Evolutionary conservation across 2,888 invertebrate genomes (phyloP), one percentile per base, ranked within the genome.

Genomic region (Aleiodes testaceus): DNA sequence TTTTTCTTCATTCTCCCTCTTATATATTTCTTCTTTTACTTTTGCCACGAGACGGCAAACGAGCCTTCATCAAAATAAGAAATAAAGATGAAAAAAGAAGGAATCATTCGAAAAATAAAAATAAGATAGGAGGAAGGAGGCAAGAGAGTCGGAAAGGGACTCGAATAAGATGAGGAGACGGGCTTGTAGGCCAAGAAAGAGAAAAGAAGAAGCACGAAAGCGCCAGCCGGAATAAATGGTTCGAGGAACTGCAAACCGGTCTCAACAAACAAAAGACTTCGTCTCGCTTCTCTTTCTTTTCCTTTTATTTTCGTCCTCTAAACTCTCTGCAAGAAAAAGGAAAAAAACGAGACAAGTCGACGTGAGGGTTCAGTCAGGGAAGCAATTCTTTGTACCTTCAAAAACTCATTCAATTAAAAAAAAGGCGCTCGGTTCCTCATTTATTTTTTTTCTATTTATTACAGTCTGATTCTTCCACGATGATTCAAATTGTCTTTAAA

Each of bases 181-280:
- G 59, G 44, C 55, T 71, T 52, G 73, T 65, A 67, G 69, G 68
- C 71, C 70, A 70, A 42, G 61, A 42, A 72, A 55, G 50, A 70
- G 44, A 18, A 63, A 47, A 44, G 36, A 47, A 72, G 59, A 69
- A 70, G 63, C 64, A 69, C 67, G 69, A 72, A 70, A 72, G 70
- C 72, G 70, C 74, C 72, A 72, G 75, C 72, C 69, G 78, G 80
- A 81, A 83, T 81, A 84, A 84, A 84, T 81, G 84, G 80, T 84
- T 84, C 83, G 84, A 80, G 79, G 84, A 84, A 84, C 79, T 74
- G 74, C 74, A 79, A 84, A 84, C 84, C 82, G 82, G 82, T 82
- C 78, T 71, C 73, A 64, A 77, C 81, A 80, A 83, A 84, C 84
- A 84, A 84, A 84, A 84, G 83, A 78, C 77, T 78, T 75, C 68